Conservation (phyloP, 1,140 invertebrate species). For the Caenorhabditis tropicalis region DNA sequence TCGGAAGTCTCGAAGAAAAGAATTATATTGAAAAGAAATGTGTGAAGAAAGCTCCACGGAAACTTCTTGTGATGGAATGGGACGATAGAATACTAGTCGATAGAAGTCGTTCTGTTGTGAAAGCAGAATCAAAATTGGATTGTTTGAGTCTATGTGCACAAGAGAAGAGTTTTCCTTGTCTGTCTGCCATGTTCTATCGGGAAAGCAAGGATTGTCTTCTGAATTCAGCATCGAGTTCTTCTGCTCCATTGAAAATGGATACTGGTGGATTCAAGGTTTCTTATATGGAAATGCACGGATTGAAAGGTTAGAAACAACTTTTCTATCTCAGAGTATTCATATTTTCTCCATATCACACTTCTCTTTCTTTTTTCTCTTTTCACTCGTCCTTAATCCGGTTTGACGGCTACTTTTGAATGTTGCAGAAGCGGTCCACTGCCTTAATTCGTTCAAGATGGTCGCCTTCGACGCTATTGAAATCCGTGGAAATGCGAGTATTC, state of each 20-base stretch:
- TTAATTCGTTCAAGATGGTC: conserved; percentile 27
- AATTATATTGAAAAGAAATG: conserved; percentile 32
- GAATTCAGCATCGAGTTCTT: conserved; percentile 27
- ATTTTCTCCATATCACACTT: background rate
- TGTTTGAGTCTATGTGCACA: conserved; percentile 16
- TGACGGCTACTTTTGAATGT: background rate
- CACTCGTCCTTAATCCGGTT: conserved; percentile 2
- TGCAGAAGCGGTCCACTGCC: conserved; percentile 29
- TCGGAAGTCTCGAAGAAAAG: background rate
- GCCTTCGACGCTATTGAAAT: background rate
- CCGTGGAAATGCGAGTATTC: conserved; percentile 2
- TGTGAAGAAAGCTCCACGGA: background rate
- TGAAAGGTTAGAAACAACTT: background rate
- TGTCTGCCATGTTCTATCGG: conserved; percentile 36
- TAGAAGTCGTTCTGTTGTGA: background rate
- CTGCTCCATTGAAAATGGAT: conserved; percentile 24
- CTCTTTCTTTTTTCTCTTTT: background rate
- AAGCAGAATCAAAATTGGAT: background rate
- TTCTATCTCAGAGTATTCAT: background rate
- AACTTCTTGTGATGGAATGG: conserved; percentile 11
- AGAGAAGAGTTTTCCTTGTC: conserved; percentile 31
- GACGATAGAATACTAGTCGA: conserved; percentile 14
- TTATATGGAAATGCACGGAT: conserved; percentile 40
- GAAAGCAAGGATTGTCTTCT: conserved; percentile 43
- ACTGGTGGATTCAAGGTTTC: conserved; percentile 44